Evolutionary conservation across 2,113 vertebrate genomes (phyloP).

Genomic region (Heliornis fulica): DNA sequence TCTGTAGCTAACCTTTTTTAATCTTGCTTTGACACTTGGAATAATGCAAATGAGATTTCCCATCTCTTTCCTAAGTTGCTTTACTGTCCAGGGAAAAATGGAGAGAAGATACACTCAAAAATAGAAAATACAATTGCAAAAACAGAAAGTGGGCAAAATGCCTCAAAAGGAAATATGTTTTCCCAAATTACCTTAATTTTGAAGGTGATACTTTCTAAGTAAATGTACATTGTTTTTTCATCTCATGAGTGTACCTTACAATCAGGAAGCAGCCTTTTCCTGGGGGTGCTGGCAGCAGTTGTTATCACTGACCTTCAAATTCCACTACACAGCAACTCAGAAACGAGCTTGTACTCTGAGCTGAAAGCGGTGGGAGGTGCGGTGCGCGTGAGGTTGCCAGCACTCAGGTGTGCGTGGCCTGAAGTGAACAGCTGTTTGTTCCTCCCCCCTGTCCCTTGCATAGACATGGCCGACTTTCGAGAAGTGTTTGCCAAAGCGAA

Average conservation of each 20-base stretch:
- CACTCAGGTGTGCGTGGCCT: neutral
- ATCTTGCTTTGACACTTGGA: neutral
- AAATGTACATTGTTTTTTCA: rapidly evolving
- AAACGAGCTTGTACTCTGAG: neutral
- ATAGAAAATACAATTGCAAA: neutral
- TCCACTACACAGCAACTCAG: neutral
- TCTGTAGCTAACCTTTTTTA: neutral
- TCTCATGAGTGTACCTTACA: neutral
- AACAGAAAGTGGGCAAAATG: neutral
- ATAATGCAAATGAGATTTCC: neutral
- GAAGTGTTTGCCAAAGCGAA: conserved; percentile 87
- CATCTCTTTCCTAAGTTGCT: neutral
- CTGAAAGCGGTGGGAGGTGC: neutral
- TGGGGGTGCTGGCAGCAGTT: neutral
- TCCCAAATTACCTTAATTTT: neutral
- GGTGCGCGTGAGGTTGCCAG: neutral
- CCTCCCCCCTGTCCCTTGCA: neutral
- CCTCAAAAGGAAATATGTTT: rapidly evolving
- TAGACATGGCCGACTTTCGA: conserved; percentile 90
- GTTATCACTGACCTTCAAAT: rapidly evolving
- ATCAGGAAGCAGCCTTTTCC: neutral
- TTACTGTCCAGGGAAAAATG: neutral
- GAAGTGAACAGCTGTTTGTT: neutral
- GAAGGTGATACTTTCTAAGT: neutral
- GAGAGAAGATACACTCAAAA: neutral